Percentiles rank a stretch among this genome's conserved stretches.
Conservation (phyloP, 2,113 vertebrate species). For the Herpetotheres cachinnans region DNA sequence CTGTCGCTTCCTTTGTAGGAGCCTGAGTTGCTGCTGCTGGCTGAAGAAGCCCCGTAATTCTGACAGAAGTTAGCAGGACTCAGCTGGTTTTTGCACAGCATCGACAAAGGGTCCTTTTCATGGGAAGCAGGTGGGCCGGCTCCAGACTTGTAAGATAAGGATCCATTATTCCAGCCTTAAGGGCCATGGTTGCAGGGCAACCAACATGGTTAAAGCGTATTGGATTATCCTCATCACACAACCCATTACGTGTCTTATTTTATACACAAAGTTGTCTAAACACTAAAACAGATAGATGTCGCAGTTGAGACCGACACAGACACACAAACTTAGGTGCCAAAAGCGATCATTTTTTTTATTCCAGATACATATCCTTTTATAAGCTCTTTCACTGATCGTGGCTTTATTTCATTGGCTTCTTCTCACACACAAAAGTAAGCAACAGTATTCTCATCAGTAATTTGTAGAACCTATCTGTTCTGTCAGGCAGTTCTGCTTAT, state of each 20-base stretch:
- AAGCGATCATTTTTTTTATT: too few species aligned
- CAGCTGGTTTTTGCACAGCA: conserved; percentile 80
- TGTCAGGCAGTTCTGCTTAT: too few species aligned
- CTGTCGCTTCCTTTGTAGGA: conserved; percentile 82
- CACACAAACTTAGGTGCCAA: too few species aligned
- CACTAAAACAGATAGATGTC: background rate
- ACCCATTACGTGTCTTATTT: background rate
- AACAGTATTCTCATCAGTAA: too few species aligned
- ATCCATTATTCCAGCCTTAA: conserved; percentile 77
- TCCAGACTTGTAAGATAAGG: conserved; percentile 78
- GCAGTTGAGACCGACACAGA: too few species aligned
- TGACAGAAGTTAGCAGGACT: conserved; percentile 67
- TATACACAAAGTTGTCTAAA: background rate
- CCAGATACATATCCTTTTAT: too few species aligned
- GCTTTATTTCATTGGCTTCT: too few species aligned
- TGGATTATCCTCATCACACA: background rate
- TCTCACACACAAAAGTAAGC: too few species aligned
- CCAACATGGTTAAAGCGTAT: background rate
- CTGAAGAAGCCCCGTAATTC: conserved; percentile 74
- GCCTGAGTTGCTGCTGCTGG: conserved; percentile 87
- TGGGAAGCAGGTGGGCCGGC: conserved; percentile 74
- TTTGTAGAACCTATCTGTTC: too few species aligned
- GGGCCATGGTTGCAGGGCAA: conserved; percentile 72
- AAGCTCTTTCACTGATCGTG: too few species aligned
- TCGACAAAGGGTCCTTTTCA: conserved; percentile 81